Base-by-base conservation (phyloP, 2,113 vertebrate species). In the Scomber scombrus region DNA sequence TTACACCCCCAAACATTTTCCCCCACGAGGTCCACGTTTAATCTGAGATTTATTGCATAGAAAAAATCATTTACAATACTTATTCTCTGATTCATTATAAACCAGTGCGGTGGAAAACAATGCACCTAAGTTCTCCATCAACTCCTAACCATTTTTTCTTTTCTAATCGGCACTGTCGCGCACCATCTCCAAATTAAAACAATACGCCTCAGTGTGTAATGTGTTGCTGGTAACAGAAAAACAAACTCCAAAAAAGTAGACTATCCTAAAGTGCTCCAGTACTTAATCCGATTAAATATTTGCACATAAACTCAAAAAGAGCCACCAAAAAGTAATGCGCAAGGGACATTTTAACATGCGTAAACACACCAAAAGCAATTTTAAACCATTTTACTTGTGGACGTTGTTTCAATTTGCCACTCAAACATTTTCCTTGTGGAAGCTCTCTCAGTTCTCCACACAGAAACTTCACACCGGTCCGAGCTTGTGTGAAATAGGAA, bases 401-500 rank as follows among this genome's bases (percentile, higher is more conserved):
- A 66, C 40, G 7, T 12, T 43, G 11, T 31, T 61, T 43, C 62
- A 21, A 3, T 75, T 67, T 16, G 21, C 11, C 21, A 14, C n/a
- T 60, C 43, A 60, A 60, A 60, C 69, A n/a, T 19, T 55, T 71
- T 21, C 11, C 29, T 58, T 29, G 7, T 19, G 18, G 31, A 69
- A 0, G 14, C 21, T 11, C 51, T n/a, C 43, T 67, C 18, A 11
- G 46, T 68, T 49, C 57, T 49, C 34, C n/a, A 1, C 10, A 65
- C 64, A 60, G 54, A 40, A 67, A 79, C 57, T 52, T 64, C 83
- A 86, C 89, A 79, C 85, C 79, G 71, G 81, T 84, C 76, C 67
- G 83, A 88, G 74, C 75, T 85, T 89, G 47, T 70, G 72, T 62
- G 88, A 88, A 91, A 91, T 89, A 90, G 26, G 89, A 91, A 61